phyloP scores from a whole-genome alignment of 2,113 vertebrate species.

The Sterrhoptilus dennistouni region DNA sequence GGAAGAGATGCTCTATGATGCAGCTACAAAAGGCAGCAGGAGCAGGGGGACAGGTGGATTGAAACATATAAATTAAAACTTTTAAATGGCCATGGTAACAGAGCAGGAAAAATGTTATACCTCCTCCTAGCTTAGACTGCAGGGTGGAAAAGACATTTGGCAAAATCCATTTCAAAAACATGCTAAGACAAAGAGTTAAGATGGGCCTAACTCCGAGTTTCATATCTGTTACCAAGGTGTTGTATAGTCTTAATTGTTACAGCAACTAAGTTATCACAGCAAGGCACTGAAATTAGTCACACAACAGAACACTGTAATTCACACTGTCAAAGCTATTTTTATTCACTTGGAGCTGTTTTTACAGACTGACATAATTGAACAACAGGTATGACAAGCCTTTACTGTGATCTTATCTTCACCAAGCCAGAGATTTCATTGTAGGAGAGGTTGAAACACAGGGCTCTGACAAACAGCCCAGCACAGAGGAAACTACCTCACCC shows the following conservation, averaged over 20 bases:
- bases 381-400: slow-evolving; percentile 24
- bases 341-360: slow-evolving; percentile 1
- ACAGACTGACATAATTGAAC: not conserved
- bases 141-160: not conserved
- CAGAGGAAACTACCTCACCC: not conserved
- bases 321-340: slow-evolving; percentile 41
- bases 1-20: not conserved
- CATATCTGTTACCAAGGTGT: not conserved
- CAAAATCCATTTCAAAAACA: not conserved
- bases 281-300: slow-evolving; percentile 27
- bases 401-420: not conserved
- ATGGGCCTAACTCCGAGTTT: not conserved
- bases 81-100: not conserved
- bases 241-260: not conserved
- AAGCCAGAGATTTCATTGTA: not conserved
- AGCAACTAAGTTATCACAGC: not conserved
- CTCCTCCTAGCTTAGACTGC: not conserved
- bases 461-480: not conserved
- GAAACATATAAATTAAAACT: not conserved
- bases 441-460: not conserved
- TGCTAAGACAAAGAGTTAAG: not conserved
- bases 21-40: not conserved
- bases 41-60: not conserved
- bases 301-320: not conserved
- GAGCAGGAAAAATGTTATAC: not conserved